Evolutionary conservation across 2,113 vertebrate genomes (phyloP), one percentile per base, ranked within the genome.

Genomic region (Myotis davidii): DNA sequence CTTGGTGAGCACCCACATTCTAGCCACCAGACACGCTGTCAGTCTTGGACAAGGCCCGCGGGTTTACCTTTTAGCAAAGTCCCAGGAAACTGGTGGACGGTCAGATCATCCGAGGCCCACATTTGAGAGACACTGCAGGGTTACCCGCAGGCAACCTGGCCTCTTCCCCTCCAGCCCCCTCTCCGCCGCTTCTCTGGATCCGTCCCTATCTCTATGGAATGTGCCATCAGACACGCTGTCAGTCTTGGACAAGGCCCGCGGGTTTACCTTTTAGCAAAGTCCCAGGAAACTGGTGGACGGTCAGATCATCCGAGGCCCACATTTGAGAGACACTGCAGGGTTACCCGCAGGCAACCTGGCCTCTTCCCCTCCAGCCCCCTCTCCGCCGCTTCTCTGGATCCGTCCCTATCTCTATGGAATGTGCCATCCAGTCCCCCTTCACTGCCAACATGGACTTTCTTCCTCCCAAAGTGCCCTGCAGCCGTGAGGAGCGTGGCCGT

Each of bases 401-500:
- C 50, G 10, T 37, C 34, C 69, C 59, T 16, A 17, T n/a, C 13
- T 17, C 48, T 61, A n/a, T 10, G 54, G 61, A 12, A 54, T 2
- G 13, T 23, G 34, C 50, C 74, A 18, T 21, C 69, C 37, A 13
- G 27, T 1, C 25, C 37, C 54, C 37, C 10, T 27, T 54, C 52
- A 45, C 21, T 0, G 34, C 61, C 27, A 21, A 8, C 73, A 48
- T 6, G 56, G 73, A 90, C 54, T 39, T 16, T 59, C 27, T 9
- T 87, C 67, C 65, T 91, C 65, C 32, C 69, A 5, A 29, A 20
- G 59, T 1, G 20, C 50, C 2, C 0, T 0, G 14, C 56, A n/a
- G 29, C 39, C 18, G 25, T 23, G 54, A 6, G 0, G 0, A 6
- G 52, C 45, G 34, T 1, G 1, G 81, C 29, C 0, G 64, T 32